Base-by-base conservation (phyloP, 2,113 vertebrate species). In the Gorilla gorilla region DNA sequence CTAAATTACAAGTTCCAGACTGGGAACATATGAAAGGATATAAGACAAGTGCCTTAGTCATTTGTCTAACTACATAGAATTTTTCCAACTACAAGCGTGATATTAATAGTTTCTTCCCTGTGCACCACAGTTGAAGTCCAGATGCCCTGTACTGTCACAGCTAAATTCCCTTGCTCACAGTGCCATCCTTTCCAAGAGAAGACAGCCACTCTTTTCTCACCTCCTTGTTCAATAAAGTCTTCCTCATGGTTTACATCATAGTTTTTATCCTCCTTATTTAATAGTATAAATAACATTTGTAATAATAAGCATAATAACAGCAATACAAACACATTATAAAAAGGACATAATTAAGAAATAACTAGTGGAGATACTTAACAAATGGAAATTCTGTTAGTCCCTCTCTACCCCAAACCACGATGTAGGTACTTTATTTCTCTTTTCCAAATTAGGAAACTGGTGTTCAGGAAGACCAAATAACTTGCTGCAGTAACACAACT, bases 241-340 rank as follows among this genome's bases (percentile, higher is more conserved):
- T 85, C 40, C 32, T 66, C 10, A n/a, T 40, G 10, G 52, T 82
- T 81, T 68, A 84, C 32, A 32, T 23, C 17, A n/a, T 64, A 8
- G 4, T n/a, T 78, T 61, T 40, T 57, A 23, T 61, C 3, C 1
- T 64, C 35, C 45, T 90, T 84, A 20, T 75, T 68, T 50, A 86
- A 64, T 32, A 87, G 18, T 40, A 93, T 61, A 72, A 27, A 85
- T 17, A 94, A 70, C 17, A 68, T 48, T 75, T 85, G 9, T 25
- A 68, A 68, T 52, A 89, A 8, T 32, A 80, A 90, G 4, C 45
- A 61, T 16, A 83, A 48, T 5, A 59, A 35, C 0, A 61, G 27
- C n/a, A 95, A 25, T 84, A 79, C 50, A 97, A 68, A 73, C 18
- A 59, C 8, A 93, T 8, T 6, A 82, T 75, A 23, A 92, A 85